These are phyloP conservation scores for Caenorhabditis sp. DNA, from an alignment of 2,888 invertebrate genomes.

Conservation along the genomic window DNA sequence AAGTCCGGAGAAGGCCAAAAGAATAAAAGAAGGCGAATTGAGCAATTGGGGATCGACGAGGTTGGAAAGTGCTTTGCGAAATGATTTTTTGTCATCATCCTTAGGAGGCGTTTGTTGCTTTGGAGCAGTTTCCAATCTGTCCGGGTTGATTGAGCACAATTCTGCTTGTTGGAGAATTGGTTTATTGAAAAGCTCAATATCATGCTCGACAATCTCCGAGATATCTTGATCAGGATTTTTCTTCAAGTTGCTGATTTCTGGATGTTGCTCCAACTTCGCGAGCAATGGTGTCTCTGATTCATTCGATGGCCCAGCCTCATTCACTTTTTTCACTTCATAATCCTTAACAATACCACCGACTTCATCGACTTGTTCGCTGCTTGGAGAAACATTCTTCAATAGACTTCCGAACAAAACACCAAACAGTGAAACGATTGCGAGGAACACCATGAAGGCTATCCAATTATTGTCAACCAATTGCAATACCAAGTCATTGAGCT, in stretches of 20 bases:
- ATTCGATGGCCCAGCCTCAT: background rate
- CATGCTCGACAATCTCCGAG: background rate
- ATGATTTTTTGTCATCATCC: background rate
- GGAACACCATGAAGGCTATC: constrained; percentile 85
- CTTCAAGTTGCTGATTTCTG: constrained; percentile 81
- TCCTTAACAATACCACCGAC: constrained; percentile 54
- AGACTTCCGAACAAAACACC: constrained; percentile 88
- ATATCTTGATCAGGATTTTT: constrained; percentile 72
- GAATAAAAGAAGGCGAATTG: constrained; percentile 84
- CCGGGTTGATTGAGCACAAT: background rate
- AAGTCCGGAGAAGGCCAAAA: constrained; percentile 87
- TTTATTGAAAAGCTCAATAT: background rate
- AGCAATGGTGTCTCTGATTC: constrained; percentile 26
- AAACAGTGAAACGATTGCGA: constrained; percentile 84
- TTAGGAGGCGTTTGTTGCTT: no score
- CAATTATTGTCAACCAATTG: constrained; percentile 76
- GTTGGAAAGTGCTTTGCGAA: constrained; percentile 18
- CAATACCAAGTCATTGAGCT: constrained; percentile 58
- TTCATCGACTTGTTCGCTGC: constrained; percentile 59
- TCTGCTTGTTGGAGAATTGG: background rate
- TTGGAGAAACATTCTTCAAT: constrained; percentile 76
- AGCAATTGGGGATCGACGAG: constrained; percentile 81
- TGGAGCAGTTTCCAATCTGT: background rate
- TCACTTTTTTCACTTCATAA: constrained; percentile 28
- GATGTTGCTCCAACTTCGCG: constrained; percentile 34